Conservation (phyloP, 2,888 invertebrate genomes). For the Eupithecia pulchellata region DNA sequence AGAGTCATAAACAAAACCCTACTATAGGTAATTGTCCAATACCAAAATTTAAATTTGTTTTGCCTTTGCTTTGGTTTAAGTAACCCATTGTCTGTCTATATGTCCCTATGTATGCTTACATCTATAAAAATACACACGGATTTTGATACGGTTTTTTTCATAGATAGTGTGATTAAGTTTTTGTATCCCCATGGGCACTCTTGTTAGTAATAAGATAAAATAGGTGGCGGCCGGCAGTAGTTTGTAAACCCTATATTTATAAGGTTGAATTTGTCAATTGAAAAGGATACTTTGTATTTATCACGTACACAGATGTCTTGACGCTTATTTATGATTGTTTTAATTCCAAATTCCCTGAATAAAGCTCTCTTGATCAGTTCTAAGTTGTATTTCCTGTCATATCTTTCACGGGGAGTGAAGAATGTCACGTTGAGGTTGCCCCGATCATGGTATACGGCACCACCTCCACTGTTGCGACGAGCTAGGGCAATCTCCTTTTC, state of each 20-base stretch:
- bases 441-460: conserved; percentile 97
- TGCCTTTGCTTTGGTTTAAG: no score
- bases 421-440: conserved; percentile 97
- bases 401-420: conserved; percentile 92
- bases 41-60: no score
- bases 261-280: conserved; percentile 24
- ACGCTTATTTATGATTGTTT: conserved; percentile 90
- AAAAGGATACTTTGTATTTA: conserved; percentile 89
- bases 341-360: conserved; percentile 92
- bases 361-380: conserved; percentile 93
- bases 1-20: no score
- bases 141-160: no score
- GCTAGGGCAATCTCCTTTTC: conserved; percentile 91
- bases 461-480: conserved; percentile 97
- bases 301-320: conserved; percentile 94
- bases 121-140: no score
- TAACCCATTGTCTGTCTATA: no score
- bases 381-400: conserved; percentile 95
- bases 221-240: no score
- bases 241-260: neutral
- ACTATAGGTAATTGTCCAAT: no score
- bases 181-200: no score
- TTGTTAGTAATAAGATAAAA: no score
- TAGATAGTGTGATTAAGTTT: no score
- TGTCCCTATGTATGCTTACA: no score